Evolutionary conservation across 2,888 invertebrate species (phyloP).

Genomic region (Teinopalpus imperialis): DNA sequence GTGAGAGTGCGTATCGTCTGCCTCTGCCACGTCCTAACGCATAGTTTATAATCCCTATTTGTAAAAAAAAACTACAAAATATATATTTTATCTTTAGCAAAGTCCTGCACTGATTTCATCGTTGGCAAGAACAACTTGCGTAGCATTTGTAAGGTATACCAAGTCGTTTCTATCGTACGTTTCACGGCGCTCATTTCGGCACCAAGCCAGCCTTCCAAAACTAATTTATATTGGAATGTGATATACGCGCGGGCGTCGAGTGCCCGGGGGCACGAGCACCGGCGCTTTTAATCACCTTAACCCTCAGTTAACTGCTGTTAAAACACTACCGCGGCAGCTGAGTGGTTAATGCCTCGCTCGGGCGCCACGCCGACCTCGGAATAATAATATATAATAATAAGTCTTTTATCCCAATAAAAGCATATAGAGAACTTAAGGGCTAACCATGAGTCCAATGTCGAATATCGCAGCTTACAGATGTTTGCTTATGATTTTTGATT

Average conservation of each 20-base stretch:
- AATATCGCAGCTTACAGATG: constrained; percentile 1
- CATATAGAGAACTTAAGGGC: too few relatives aligned
- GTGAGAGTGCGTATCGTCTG: too few relatives aligned
- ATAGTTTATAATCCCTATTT: too few relatives aligned
- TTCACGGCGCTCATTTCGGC: constrained; percentile 63
- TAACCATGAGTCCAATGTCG: background rate
- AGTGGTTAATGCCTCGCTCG: constrained; percentile 7
- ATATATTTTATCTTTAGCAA: too few relatives aligned
- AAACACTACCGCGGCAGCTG: constrained; percentile 57
- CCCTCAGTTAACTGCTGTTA: constrained; percentile 61
- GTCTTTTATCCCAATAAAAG: too few relatives aligned
- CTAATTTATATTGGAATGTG: constrained; percentile 81
- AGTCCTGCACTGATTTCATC: too few relatives aligned
- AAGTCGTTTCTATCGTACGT: constrained; percentile 32
- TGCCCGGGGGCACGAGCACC: constrained; percentile 61
- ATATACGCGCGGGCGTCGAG: constrained; percentile 64
- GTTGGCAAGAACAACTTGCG: too few relatives aligned
- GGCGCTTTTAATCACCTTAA: constrained; percentile 70
- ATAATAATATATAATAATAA: too few relatives aligned
- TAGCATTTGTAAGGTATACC: too few relatives aligned
- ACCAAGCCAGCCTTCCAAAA: constrained; percentile 66
- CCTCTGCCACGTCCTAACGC: too few relatives aligned
- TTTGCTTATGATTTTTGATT: too few relatives aligned
- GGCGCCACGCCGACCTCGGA: constrained; percentile 6
- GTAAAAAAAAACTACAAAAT: too few relatives aligned